Evolutionary conservation across 2,113 vertebrate species (phyloP).

Genomic region (Regulus satrapa): DNA sequence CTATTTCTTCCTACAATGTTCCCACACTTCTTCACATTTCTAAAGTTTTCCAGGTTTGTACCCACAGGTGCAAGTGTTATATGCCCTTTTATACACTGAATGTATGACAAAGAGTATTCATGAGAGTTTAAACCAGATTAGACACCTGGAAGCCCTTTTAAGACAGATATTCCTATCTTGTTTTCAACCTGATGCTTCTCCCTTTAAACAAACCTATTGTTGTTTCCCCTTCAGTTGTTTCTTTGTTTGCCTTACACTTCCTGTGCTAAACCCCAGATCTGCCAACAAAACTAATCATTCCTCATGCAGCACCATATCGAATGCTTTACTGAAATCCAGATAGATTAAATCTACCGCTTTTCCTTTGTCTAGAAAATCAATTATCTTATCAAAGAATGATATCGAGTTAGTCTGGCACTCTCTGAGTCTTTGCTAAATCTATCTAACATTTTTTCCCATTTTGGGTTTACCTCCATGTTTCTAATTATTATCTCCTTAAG

Average conservation of each 20-base stretch:
- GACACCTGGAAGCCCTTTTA: neutral
- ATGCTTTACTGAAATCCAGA: conserved; percentile 42
- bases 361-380: conserved; percentile 57
- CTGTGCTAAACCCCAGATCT: neutral
- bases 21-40: neutral
- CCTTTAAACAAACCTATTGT: neutral
- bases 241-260: neutral
- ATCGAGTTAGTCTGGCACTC: conserved; percentile 29
- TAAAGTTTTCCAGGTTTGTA: neutral
- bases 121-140: neutral
- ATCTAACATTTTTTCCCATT: neutral
- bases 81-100: neutral
- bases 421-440: neutral
- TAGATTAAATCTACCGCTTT: conserved; percentile 49
- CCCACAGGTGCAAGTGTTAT: neutral
- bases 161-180: neutral
- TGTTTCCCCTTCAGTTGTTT: neutral
- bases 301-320: neutral
- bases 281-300: conserved; percentile 4
- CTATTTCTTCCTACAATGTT: neutral
- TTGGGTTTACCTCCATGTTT: neutral
- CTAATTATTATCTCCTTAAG: conserved; percentile 11
- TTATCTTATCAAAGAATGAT: conserved; percentile 51
- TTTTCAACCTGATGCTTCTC: neutral
- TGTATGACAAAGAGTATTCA: neutral